phyloP scores from a whole-genome alignment of 2,113 vertebrate genomes.

The Saguinus imperator region DNA sequence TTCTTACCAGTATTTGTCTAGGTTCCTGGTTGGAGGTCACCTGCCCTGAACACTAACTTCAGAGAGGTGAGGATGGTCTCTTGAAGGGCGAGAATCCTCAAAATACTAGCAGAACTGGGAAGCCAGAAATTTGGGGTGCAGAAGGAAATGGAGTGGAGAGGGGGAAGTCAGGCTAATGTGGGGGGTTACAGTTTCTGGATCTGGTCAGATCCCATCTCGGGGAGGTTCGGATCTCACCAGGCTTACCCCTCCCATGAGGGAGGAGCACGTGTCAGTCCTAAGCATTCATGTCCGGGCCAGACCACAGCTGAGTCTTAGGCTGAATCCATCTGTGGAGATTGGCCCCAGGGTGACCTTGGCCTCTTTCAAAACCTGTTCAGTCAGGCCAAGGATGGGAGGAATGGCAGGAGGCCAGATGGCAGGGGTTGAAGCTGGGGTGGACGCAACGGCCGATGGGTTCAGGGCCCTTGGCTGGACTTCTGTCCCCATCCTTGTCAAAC shows the following conservation, averaged over 20 bases:
- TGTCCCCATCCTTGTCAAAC: not conserved
- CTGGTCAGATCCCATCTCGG: not conserved
- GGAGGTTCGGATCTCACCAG: not conserved
- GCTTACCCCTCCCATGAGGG: not conserved
- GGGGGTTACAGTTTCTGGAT: not conserved
- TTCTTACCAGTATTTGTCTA: not conserved
- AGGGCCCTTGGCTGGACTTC: constrained; percentile 62
- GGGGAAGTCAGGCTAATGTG: not conserved
- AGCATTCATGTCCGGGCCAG: not conserved
- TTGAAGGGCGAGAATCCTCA: not conserved
- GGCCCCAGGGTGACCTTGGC: constrained; percentile 71
- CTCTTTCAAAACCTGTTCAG: constrained; percentile 60
- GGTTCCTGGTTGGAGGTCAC: not conserved
- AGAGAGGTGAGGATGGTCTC: not conserved
- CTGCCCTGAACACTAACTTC: not conserved
- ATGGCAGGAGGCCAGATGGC: constrained; percentile 68
- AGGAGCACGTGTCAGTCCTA: not conserved
- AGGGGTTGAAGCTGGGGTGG: not conserved
- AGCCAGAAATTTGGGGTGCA: not conserved
- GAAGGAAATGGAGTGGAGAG: not conserved
- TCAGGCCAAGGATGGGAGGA: not conserved
- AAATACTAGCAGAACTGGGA: not conserved
- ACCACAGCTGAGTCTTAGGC: constrained; percentile 23
- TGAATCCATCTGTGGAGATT: constrained; percentile 74
- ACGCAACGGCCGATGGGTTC: not conserved